A percentile compares a stretch with the other conserved stretches of the same genome.
Conservation (phyloP, 2,797 vertebrate genomes). For the Cyprinella venusta region DNA sequence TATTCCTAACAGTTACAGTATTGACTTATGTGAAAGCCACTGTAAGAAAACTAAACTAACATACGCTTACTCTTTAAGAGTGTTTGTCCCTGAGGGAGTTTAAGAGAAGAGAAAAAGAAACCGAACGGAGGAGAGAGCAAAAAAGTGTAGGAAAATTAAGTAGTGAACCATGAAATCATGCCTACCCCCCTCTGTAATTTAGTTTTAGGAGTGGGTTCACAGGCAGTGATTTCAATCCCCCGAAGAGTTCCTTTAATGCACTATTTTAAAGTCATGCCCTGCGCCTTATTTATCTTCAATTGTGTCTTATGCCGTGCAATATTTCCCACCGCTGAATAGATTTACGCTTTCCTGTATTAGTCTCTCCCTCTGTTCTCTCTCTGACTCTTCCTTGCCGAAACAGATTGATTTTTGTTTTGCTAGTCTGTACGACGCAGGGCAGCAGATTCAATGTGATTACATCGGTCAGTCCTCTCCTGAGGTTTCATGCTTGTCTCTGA, state of each 20-base stretch:
- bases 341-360: conserved; percentile 57
- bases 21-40: conserved; percentile 44
- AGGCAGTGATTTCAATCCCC: conserved; percentile 75
- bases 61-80: conserved; percentile 53
- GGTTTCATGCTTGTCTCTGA: conserved; percentile 55
- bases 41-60: conserved; percentile 44
- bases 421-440: conserved; percentile 43
- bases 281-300: conserved; percentile 68
- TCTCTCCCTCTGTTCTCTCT: conserved; percentile 31
- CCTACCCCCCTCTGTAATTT: conserved; percentile 81
- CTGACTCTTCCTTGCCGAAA: conserved; percentile 45
- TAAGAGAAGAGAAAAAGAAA: conserved; percentile 41
- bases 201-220: conserved; percentile 77
- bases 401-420: conserved; percentile 68
- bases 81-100: conserved; percentile 46
- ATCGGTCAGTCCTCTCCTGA: conserved; percentile 57
- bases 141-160: conserved; percentile 69
- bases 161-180: conserved; percentile 83
- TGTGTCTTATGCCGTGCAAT: conserved; percentile 64
- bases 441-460: conserved; percentile 63
- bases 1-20: conserved; percentile 31
- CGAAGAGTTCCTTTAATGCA: conserved; percentile 70
- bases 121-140: conserved; percentile 60
- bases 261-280: conserved; percentile 69
- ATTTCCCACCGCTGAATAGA: conserved; percentile 66